Conservation (phyloP, 2,888 invertebrate species). For the Plagodis pulveraria region DNA sequence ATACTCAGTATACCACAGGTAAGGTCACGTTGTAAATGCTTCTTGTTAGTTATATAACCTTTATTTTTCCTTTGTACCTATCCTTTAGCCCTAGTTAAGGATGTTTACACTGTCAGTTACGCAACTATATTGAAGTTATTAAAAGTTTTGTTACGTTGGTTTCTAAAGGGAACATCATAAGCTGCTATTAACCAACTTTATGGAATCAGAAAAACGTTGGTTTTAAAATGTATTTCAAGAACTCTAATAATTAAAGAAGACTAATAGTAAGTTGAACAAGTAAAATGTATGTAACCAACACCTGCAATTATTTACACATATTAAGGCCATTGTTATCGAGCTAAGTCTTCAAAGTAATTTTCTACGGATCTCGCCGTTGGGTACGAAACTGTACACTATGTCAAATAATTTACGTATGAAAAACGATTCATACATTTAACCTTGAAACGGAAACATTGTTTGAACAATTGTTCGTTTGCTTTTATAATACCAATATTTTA, state of each 20-base stretch:
- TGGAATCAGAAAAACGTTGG: too few species aligned
- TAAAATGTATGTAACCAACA: slow-evolving; percentile 17
- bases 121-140: slow-evolving; percentile 42
- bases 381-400: slow-evolving; percentile 17
- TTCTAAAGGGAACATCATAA: slow-evolving; percentile 20
- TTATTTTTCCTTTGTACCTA: slow-evolving; percentile 2
- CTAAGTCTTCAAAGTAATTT: slow-evolving; percentile 27
- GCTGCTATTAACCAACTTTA: too few species aligned
- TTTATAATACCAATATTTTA: neutral
- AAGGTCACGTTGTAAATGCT: slow-evolving; percentile 52
- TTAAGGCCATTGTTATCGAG: slow-evolving; percentile 29
- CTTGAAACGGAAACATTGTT: slow-evolving; percentile 26
- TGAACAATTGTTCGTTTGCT: slow-evolving; percentile 4
- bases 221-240: too few species aligned
- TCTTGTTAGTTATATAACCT: neutral
- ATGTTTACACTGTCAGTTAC: slow-evolving; percentile 27
- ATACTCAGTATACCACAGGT: slow-evolving; percentile 94
- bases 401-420: slow-evolving; percentile 18
- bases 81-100: slow-evolving; percentile 17
- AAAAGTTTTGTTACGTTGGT: slow-evolving; percentile 41
- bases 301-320: slow-evolving; percentile 30
- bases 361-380: slow-evolving; percentile 24
- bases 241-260: too few species aligned
- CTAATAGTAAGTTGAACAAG: too few species aligned
- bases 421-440: slow-evolving; percentile 19